Evolutionary conservation across 2,113 vertebrate genomes (phyloP).

Genomic region (Isichthys henryi): DNA sequence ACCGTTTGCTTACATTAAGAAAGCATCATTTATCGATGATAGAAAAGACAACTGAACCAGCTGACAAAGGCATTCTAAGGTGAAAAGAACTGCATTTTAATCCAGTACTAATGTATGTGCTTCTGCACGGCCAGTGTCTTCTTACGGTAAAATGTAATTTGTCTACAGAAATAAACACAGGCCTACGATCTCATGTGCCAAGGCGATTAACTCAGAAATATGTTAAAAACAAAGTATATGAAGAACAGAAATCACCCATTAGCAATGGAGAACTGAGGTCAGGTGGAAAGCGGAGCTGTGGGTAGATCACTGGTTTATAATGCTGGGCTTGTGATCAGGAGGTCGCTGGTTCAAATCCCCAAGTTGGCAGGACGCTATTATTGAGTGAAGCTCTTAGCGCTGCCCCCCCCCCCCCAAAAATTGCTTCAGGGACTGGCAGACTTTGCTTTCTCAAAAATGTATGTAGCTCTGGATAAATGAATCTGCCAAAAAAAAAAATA

Average conservation of each 20-base stretch:
- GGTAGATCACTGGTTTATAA: neutral
- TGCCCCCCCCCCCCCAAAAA: neutral
- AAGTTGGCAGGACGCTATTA: neutral
- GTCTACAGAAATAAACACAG: neutral
- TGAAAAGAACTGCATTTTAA: neutral
- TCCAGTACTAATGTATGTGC: neutral
- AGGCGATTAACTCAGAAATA: neutral
- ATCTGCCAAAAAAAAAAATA: neutral
- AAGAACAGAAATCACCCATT: neutral
- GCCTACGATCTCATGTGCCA: neutral
- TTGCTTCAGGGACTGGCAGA: neutral
- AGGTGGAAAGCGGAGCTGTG: accelerated
- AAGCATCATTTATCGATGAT: neutral
- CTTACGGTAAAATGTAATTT: neutral
- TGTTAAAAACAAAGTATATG: neutral
- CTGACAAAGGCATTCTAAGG: neutral
- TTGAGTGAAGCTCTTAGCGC: neutral
- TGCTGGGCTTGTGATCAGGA: neutral
- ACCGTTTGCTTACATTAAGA: neutral
- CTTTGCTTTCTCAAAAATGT: neutral
- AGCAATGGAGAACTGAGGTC: neutral
- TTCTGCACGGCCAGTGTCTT: neutral
- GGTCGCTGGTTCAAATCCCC: neutral
- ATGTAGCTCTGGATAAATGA: neutral
- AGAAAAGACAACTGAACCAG: neutral